Evolutionary conservation across 2,888 invertebrate genomes (phyloP), one percentile per base, ranked within the genome.

Genomic region (Drosophila testacea): DNA sequence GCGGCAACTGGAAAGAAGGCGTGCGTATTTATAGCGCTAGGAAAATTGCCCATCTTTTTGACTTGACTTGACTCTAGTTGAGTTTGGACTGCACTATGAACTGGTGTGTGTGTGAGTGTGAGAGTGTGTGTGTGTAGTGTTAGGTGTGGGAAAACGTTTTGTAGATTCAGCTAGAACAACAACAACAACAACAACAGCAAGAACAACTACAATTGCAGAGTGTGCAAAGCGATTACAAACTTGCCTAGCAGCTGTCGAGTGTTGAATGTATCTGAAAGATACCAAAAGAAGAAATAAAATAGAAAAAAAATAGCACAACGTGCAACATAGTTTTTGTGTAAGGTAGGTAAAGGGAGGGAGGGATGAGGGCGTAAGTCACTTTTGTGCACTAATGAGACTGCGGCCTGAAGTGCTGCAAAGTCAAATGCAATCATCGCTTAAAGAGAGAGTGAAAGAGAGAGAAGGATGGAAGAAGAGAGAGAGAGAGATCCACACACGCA

Each of bases 11-110:
- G 59, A 62, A 51, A 63, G 63, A 55, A 56, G 85, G 66, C 70
- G 57, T 71, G 73, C 68, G 80, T 82, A 85, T 85, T 82, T 88
- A 79, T 82, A 85, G 88, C 73, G 62, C 77, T 77, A 67, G 46
- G 56, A 66, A 78, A 83, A 87, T 82, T 88, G 83, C 50, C 69
- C 77, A 73, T 82, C 60, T 80, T 51, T 74, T 56, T 39, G 46
- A 59, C 38, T 64, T 46, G 47, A 66, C 44, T 56, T n/a, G 50
- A 55, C 22, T 41, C 52, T 41, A 52, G 57, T 51, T 51, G 41
- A 27, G 47, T 34, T 46, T 59, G 60, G 52, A 42, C 73, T 41
- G 42, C 44, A 42, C 51, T 44, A n/a, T 57, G 60, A 51, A 69
- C 42, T 32, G 46, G 27, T 47, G 39, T 54, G 34, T 38, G 27